A percentile compares a stretch with the other conserved stretches of the same genome.
phyloP scores from a whole-genome alignment of 2,888 invertebrate genomes.

The Chrysopilus asiliformis region DNA sequence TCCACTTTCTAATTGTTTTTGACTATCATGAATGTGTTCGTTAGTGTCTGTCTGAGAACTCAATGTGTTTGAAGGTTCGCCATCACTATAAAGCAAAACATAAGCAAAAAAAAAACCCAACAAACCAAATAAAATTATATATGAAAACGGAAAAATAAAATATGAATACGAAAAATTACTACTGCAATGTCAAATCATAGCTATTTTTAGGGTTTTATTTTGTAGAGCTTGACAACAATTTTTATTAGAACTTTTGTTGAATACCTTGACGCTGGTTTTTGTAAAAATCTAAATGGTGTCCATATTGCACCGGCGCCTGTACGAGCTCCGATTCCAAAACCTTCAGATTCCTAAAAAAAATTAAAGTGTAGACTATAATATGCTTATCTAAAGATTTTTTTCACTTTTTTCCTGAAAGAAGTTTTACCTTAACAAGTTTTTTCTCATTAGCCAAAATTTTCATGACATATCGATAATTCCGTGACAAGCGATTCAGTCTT shows the following conservation, averaged over 20 bases:
- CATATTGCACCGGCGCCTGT: slow-evolving; percentile 45
- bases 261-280: slow-evolving; percentile 28
- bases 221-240: not conserved
- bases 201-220: not conserved
- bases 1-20: slow-evolving; percentile 14
- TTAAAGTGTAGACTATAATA: slow-evolving; percentile 3
- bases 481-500: slow-evolving; percentile 73
- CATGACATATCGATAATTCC: slow-evolving; percentile 90
- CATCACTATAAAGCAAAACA: slow-evolving; percentile 21
- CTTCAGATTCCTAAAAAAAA: slow-evolving; percentile 58
- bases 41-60: slow-evolving; percentile 6
- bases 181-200: not conserved
- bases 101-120: slow-evolving; percentile 15
- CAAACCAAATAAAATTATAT: too few species aligned
- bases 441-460: slow-evolving; percentile 80
- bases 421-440: slow-evolving; percentile 63
- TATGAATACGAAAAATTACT: too few species aligned
- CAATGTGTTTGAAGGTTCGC: slow-evolving; percentile 22
- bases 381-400: too few species aligned
- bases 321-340: slow-evolving; percentile 52
- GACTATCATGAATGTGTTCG: slow-evolving; percentile 11
- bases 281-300: slow-evolving; percentile 38
- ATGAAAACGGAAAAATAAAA: too few species aligned
- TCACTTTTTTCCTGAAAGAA: not conserved
- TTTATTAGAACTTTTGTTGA: slow-evolving; percentile 10